Evolutionary conservation across 2,888 invertebrate species (phyloP).

Genomic region (Dolichomitus sp.): DNA sequence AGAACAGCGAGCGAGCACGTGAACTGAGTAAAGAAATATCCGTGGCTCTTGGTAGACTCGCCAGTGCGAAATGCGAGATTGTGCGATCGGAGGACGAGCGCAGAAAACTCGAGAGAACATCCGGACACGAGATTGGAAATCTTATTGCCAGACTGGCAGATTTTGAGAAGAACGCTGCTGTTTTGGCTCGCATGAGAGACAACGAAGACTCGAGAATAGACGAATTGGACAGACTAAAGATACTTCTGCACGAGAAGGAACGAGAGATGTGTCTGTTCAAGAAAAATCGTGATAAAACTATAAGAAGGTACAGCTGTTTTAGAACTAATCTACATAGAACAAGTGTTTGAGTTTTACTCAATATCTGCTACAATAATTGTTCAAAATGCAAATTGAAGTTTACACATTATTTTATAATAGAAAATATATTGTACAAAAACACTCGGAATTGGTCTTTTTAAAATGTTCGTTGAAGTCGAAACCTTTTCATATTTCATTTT

Average conservation of each 20-base stretch:
- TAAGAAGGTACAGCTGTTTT: conserved; percentile 71
- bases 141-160: conserved; percentile 69
- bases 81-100: conserved; percentile 71
- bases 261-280: conserved; percentile 74
- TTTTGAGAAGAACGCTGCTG: conserved; percentile 74
- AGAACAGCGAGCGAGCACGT: conserved; percentile 71
- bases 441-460: neutral
- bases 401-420: neutral
- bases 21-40: conserved; percentile 72
- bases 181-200: conserved; percentile 72
- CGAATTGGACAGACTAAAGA: conserved; percentile 74
- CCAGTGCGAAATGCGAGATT: conserved; percentile 71
- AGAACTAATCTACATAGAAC: neutral
- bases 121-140: conserved; percentile 72
- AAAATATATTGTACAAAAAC: neutral
- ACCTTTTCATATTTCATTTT: neutral
- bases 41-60: conserved; percentile 70
- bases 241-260: conserved; percentile 73
- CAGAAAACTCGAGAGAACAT: conserved; percentile 71
- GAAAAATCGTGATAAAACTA: conserved; percentile 74
- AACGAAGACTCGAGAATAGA: conserved; percentile 68
- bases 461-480: neutral
- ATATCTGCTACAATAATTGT: neutral
- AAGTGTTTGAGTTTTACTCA: neutral
- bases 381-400: neutral